Percentiles rank a stretch among this genome's conserved stretches.
Evolutionary conservation across 2,113 vertebrate species (phyloP).

Genomic region (Scomber scombrus): DNA sequence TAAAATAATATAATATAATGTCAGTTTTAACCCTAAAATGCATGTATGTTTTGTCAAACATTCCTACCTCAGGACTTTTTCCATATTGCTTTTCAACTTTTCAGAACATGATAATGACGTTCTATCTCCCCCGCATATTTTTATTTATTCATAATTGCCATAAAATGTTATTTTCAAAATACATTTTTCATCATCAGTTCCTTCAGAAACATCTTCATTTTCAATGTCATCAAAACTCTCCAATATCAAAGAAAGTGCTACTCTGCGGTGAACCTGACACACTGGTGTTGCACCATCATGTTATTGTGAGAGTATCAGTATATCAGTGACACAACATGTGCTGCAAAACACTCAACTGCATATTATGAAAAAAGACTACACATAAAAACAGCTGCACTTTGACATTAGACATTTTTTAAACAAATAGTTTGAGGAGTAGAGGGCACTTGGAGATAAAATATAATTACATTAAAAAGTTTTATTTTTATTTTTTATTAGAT

Average conservation of each 20-base stretch:
- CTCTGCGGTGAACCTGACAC: slow-evolving; percentile 30
- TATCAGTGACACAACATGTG: not conserved
- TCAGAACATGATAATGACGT: not conserved
- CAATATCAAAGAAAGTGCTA: slow-evolving; percentile 30
- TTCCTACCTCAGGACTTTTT: too few relatives aligned
- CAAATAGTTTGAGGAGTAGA: not conserved
- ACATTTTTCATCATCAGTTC: slow-evolving; percentile 11
- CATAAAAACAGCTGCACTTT: not conserved
- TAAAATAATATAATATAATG: slow-evolving; percentile 4
- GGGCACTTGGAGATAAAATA: not conserved
- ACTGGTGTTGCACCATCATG: not conserved
- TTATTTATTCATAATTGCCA: too few relatives aligned
- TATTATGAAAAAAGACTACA: too few relatives aligned
- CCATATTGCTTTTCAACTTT: not conserved
- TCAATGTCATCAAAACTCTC: slow-evolving; percentile 26
- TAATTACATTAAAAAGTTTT: not conserved
- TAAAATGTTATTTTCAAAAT: too few relatives aligned
- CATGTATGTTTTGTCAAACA: not conserved
- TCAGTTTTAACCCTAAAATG: slow-evolving; percentile 10
- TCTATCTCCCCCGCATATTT: not conserved
- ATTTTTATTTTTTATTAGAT: not conserved
- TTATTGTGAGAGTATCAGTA: slow-evolving; percentile 24
- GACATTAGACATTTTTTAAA: slow-evolving; percentile 2
- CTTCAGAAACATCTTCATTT: slow-evolving; percentile 29
- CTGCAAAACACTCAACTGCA: too few relatives aligned